Base-by-base conservation (phyloP, 2,888 invertebrate species). In the Drosophila mimetica region DNA sequence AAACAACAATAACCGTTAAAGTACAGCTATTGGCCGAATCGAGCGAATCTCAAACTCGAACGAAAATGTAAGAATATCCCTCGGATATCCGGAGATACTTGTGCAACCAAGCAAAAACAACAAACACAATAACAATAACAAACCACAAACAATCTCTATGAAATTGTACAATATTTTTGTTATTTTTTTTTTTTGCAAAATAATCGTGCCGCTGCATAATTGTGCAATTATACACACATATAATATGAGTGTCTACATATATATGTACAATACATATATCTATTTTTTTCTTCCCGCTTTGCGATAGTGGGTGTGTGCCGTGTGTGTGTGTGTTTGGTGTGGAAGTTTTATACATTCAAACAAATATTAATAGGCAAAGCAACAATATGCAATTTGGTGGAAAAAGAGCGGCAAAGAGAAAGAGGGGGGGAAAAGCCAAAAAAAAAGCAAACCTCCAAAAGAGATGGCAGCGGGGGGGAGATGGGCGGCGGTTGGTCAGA, bases 131-230 rank as follows among this genome's bases (percentile, higher is more conserved):
- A 39, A 48, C 36, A 41, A 32, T 42, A 74, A 58, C 55, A 64
- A 51, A 57, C 41, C 5, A 20, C 41, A 41, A 52, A 42, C 54
- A 50, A 73, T 39, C 51, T 53, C 61, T 60, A 57, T 55, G 55
- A 50, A 71, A 36, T 60, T 73, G 47, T 42, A 52, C 14, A 34
- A 22, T 70, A 30, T 30, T 30, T 30, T 30, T 30, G 28, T 30
- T 30, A 11, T 42, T 20, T 20, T 44, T 44, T 44, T 25, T 25
- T 41, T 65, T 7, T 86, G 71, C 79, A 53, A 85, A 85, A 81
- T 48, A 63, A 64, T 66, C 57, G 60, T 72, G 52, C 69, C 71
- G 71, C 85, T 88, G 88, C 85, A 86, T 74, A 80, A 84, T 81
- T 86, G 87, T 83, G 82, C 87, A 86, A 86, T 84, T 86, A 79